A percentile compares a stretch with the other conserved stretches of the same genome.
phyloP scores from a whole-genome alignment of 2,113 vertebrate genomes.

The Syngnathus floridae region DNA sequence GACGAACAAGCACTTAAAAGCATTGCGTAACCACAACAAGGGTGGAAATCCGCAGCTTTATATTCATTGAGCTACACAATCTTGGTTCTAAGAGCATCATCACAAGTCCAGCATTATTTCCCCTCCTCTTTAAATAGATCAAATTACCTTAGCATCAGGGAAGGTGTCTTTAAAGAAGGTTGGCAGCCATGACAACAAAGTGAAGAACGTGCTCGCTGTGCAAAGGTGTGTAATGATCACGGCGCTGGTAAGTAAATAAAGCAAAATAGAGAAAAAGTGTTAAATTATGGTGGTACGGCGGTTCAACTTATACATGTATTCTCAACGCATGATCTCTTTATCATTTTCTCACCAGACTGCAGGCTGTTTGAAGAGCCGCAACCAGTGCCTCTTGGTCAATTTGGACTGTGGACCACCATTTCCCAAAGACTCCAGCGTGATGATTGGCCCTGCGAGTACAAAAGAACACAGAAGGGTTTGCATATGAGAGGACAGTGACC shows the following conservation, averaged over 20 bases:
- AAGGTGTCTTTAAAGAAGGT: conserved; percentile 93
- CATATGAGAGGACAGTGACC: conserved; percentile 13
- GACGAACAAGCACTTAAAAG: not conserved
- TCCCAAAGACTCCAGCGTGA: conserved; percentile 74
- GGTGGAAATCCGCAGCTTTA: not conserved
- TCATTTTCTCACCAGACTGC: conserved; percentile 82
- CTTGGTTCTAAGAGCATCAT: not conserved
- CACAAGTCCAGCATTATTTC: not conserved
- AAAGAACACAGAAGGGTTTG: conserved; percentile 5
- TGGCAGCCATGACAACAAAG: conserved; percentile 91
- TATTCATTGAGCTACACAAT: not conserved
- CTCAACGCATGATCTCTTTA: not conserved
- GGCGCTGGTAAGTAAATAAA: conserved; percentile 69
- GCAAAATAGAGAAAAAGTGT: conserved; percentile 19
- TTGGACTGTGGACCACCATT: conserved; percentile 69
- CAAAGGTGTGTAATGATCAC: conserved; percentile 87
- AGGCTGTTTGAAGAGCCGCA: conserved; percentile 80
- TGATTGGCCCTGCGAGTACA: conserved; percentile 73
- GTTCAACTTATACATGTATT: not conserved
- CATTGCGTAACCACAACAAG: not conserved
- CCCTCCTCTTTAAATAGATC: not conserved
- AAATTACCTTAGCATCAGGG: conserved; percentile 83
- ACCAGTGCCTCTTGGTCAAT: conserved; percentile 81
- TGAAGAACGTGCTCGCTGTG: conserved; percentile 86
- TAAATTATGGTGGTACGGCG: no score